Conservation (phyloP, 1,140 invertebrate genomes). For the Rhysida immarginata region DNA sequence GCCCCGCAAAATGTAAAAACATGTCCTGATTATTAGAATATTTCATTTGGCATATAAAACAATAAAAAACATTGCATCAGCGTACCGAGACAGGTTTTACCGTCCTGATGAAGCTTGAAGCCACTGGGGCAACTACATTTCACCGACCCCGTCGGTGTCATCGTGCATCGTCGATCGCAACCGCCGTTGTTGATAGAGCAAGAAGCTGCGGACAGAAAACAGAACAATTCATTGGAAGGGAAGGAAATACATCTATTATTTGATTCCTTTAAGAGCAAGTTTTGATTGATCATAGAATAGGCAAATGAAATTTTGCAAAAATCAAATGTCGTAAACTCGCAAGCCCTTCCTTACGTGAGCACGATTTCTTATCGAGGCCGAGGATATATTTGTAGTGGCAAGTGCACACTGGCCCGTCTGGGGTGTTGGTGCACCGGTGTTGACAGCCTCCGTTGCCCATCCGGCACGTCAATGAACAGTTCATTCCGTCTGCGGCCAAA, state of each 20-base stretch:
- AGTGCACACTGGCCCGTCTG: slow-evolving; percentile 15
- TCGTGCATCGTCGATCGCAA: slow-evolving; percentile 24
- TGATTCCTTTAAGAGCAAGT: background rate
- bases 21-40: no score
- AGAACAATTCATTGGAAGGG: no score
- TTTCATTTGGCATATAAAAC: no score
- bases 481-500: slow-evolving; percentile 20
- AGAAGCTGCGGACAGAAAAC: no score
- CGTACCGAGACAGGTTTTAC: slow-evolving; percentile 31
- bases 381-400: slow-evolving; percentile 15
- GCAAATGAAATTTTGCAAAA: no score
- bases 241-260: no score
- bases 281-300: no score
- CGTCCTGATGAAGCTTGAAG: slow-evolving; percentile 29
- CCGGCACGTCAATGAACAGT: slow-evolving; percentile 34
- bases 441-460: slow-evolving; percentile 19
- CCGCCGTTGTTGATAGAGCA: slow-evolving; percentile 29
- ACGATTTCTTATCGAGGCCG: slow-evolving; percentile 8
- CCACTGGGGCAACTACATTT: slow-evolving; percentile 24
- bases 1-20: no score
- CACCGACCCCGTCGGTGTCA: slow-evolving; percentile 14
- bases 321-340: no score
- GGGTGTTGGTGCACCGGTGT: slow-evolving; percentile 17
- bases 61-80: no score
- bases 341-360: slow-evolving; percentile 15